Percentiles rank a stretch among this genome's conserved stretches.
These are phyloP conservation scores for Melanotaenia maccullochi DNA, from an alignment of 2,797 vertebrate genomes.

Conservation along the genomic window DNA sequence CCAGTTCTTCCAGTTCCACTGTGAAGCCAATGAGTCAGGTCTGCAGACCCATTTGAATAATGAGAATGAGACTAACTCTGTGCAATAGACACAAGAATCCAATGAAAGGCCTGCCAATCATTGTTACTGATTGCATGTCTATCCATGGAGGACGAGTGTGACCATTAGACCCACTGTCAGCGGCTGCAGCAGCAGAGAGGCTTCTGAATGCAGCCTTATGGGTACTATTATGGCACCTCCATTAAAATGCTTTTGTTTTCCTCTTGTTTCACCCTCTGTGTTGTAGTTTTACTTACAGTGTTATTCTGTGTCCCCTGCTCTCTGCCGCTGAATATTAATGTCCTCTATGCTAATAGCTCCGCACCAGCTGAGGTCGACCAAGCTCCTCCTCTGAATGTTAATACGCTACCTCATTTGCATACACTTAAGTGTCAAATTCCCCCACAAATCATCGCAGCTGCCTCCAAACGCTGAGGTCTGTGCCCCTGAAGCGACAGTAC, in stretches of 20 bases:
- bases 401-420: conserved; percentile 82
- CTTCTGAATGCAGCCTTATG: conserved; percentile 67
- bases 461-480: conserved; percentile 48
- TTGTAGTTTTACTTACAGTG: conserved; percentile 78
- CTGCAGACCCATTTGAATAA: conserved; percentile 70
- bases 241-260: conserved; percentile 76
- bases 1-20: conserved; percentile 65
- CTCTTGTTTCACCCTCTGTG: conserved; percentile 61
- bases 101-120: conserved; percentile 73
- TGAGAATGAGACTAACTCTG: conserved; percentile 69
- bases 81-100: conserved; percentile 65
- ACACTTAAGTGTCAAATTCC: conserved; percentile 80
- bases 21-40: conserved; percentile 61
- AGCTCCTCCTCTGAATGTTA: conserved; percentile 86
- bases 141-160: conserved; percentile 52
- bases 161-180: conserved; percentile 61
- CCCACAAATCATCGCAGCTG: conserved; percentile 76
- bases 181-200: conserved; percentile 33
- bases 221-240: conserved; percentile 66
- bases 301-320: conserved; percentile 66
- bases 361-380: conserved; percentile 76
- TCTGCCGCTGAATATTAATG: conserved; percentile 81
- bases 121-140: conserved; percentile 61
- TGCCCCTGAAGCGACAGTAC: conserved; percentile 59
- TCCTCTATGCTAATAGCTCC: conserved; percentile 81